Evolutionary conservation across 2,888 invertebrate species (phyloP), one percentile per base, ranked within the genome.

Genomic region (Mycalesis mineus): DNA sequence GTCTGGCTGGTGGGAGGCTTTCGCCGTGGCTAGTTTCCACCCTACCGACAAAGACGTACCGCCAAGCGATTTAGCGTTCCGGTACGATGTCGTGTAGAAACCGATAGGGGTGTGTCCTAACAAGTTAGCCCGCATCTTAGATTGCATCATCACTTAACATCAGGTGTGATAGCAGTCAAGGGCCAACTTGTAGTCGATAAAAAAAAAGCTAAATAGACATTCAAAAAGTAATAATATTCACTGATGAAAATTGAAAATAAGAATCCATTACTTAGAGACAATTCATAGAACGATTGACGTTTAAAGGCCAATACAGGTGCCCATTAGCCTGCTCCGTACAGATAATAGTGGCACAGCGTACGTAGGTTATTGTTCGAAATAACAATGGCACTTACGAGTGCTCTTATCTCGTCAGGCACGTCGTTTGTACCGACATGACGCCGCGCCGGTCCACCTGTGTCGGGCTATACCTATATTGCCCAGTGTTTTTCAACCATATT

Each of bases 401-500:
- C 74, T 77, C 80, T 84, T 84, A 84, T 83, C 83, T 80, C 80
- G 72, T 77, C 75, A 77, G 72, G 77, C 80, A 77, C 77, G 75
- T 78, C 81, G 79, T 80, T 82, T 80, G 78, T 78, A 77, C 39
- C 33, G 44, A 44, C 42, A 36, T 53, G 42, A 36, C 47, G 36
- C 40, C 48, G 17, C 50, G 40, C 33, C 51, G 40, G 15, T 41
- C 40, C 51, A 51, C 51, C 51, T 40, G 40, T 31, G n/a, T 29
- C 31, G 47, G 29, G 45, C 45, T 45, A 45, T 22, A 22, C 3
- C n/a, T 22, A 42, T 42, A 42, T 22, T 17, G 14, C 3, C 13
- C n/a, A 13, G 14, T 39, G 40, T 15, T 40, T 40, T 14, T 14
- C 40, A 15, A 40, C 2, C 22, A 4, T 22, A 2, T 4, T 4